Evolutionary conservation across 2,113 vertebrate species (phyloP).

Genomic region (Hymenochirus boettgeri): DNA sequence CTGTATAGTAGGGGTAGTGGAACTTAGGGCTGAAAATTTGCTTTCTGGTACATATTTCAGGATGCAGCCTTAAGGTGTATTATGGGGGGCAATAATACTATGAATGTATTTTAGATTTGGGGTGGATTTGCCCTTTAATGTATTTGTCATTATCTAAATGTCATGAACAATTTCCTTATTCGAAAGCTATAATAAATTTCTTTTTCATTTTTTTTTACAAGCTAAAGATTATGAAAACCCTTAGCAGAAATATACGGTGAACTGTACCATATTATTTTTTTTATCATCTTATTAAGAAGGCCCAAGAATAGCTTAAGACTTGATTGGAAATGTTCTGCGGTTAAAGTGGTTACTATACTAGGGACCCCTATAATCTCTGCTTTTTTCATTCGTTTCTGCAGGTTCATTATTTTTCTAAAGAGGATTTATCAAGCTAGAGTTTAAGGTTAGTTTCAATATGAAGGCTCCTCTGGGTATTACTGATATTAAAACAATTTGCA

Average conservation of each 20-base stretch:
- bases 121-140: constrained; percentile 9
- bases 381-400: constrained; percentile 16
- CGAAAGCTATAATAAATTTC: constrained; percentile 13
- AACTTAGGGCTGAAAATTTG: no score
- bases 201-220: constrained; percentile 14
- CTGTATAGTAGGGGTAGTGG: no score
- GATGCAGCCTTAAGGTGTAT: no score
- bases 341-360: constrained; percentile 7
- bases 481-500: no score
- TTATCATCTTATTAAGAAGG: constrained; percentile 6
- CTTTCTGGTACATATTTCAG: no score
- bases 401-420: constrained; percentile 10
- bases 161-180: constrained; percentile 11
- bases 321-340: constrained; percentile 19
- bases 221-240: not conserved
- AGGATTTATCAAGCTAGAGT: constrained; percentile 12
- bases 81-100: no score
- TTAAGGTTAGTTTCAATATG: not conserved
- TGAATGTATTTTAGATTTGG: no score
- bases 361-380: constrained; percentile 6
- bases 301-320: constrained; percentile 3
- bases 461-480: not conserved
- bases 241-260: constrained; percentile 5
- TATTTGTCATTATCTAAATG: not conserved
- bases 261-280: constrained; percentile 10